These are phyloP conservation scores for Planiliza haematocheilus DNA, from an alignment of 2,113 vertebrate genomes.

Conservation along the genomic window DNA sequence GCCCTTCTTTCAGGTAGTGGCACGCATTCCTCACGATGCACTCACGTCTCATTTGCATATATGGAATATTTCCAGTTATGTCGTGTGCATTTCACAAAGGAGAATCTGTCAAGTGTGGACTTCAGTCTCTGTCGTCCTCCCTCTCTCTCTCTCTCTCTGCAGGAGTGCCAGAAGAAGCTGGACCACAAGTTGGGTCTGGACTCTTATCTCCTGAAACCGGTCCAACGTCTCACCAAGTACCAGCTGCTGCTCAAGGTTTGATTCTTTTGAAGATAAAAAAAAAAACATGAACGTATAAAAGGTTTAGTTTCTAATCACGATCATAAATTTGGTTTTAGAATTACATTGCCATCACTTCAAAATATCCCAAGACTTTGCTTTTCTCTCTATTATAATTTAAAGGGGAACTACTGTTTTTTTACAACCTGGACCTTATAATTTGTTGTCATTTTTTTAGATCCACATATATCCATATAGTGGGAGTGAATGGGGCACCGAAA, in stretches of 20 bases:
- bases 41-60: neutral
- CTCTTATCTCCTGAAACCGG: constrained; percentile 96
- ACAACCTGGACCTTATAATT: too few relatives aligned
- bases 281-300: neutral
- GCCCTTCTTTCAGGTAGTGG: constrained; percentile 91
- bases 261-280: neutral
- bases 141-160: neutral
- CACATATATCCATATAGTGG: too few relatives aligned
- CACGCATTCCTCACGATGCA: neutral
- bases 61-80: neutral
- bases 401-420: too few relatives aligned
- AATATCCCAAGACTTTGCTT: too few relatives aligned
- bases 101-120: neutral
- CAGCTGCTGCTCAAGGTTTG: constrained; percentile 94
- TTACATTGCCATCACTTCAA: too few relatives aligned
- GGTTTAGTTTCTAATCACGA: neutral
- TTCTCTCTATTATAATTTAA: too few relatives aligned
- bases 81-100: neutral
- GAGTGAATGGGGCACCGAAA: too few relatives aligned
- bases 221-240: constrained; percentile 98
- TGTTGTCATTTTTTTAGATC: too few relatives aligned
- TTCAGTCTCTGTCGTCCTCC: neutral
- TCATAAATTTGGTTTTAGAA: too few relatives aligned
- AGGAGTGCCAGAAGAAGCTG: constrained; percentile 96
- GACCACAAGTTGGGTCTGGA: constrained; percentile 95